These are phyloP conservation scores for Callochromis pleurospilus DNA, from an alignment of 2,113 vertebrate genomes.

Conservation along the genomic window DNA sequence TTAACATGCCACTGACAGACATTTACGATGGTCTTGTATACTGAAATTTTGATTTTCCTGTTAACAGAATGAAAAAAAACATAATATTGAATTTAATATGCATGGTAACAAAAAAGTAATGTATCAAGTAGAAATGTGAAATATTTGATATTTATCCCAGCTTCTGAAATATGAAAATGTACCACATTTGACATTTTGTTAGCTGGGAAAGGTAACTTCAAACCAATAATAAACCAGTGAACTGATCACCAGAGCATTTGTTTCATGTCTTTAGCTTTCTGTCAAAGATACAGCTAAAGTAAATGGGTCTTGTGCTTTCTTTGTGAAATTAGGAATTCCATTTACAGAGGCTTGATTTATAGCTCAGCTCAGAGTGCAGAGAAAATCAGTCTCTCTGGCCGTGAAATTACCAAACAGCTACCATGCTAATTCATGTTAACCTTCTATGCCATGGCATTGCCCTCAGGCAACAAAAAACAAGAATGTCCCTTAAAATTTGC, in stretches of 20 bases:
- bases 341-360: not conserved
- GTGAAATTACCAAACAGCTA: not conserved
- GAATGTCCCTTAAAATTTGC: not conserved
- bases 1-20: not conserved
- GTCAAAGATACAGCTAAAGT: not conserved
- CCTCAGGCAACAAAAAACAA: not conserved
- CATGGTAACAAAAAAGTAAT: not conserved
- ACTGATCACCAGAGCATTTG: not conserved
- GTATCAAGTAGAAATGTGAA: not conserved
- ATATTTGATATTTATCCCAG: not conserved
- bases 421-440: not conserved
- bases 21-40: not conserved
- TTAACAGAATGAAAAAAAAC: not conserved
- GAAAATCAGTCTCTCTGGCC: not conserved
- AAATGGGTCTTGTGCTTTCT: not conserved
- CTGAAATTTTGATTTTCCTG: not conserved
- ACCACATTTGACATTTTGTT: not conserved
- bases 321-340: not conserved
- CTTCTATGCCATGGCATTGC: not conserved
- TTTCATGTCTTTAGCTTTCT: not conserved
- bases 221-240: not conserved
- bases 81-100: not conserved
- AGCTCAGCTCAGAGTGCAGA: not conserved
- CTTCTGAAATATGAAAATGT: not conserved
- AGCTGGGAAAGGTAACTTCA: not conserved